These are phyloP conservation scores for Stegana nigrithorax DNA, from an alignment of 2,888 invertebrate genomes.

Conservation along the genomic window DNA sequence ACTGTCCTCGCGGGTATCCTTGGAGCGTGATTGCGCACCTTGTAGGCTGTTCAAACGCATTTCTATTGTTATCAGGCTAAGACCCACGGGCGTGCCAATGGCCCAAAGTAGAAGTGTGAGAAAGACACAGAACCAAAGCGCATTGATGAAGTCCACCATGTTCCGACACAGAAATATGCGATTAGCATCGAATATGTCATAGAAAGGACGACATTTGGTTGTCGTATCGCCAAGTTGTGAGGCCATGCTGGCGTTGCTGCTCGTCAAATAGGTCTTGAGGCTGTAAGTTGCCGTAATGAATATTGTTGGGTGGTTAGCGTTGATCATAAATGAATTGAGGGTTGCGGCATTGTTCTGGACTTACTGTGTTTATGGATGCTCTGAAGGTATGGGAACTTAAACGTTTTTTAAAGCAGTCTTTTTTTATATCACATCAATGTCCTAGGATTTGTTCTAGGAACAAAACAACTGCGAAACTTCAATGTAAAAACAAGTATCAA, in stretches of 20 bases:
- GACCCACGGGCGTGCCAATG: slow-evolving; percentile 73
- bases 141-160: slow-evolving; percentile 70
- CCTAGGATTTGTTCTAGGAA: too few species aligned
- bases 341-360: too few species aligned
- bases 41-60: slow-evolving; percentile 55
- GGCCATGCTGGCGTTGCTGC: slow-evolving; percentile 77
- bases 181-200: slow-evolving; percentile 76
- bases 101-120: slow-evolving; percentile 73
- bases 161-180: slow-evolving; percentile 70
- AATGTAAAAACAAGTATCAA: too few species aligned
- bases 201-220: slow-evolving; percentile 79
- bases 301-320: too few species aligned
- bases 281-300: too few species aligned
- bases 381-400: too few species aligned
- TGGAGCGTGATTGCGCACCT: slow-evolving; percentile 38
- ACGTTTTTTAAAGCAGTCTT: too few species aligned
- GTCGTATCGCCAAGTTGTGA: slow-evolving; percentile 74
- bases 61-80: slow-evolving; percentile 70
- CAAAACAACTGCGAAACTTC: too few species aligned
- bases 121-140: slow-evolving; percentile 77
- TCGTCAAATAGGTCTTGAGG: slow-evolving; percentile 75
- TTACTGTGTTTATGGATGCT: too few species aligned
- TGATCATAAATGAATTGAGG: background rate
- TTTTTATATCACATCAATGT: too few species aligned
- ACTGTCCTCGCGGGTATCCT: slow-evolving; percentile 28